Conservation (phyloP, 1,140 invertebrate genomes). For the Drosophila pandora region DNA sequence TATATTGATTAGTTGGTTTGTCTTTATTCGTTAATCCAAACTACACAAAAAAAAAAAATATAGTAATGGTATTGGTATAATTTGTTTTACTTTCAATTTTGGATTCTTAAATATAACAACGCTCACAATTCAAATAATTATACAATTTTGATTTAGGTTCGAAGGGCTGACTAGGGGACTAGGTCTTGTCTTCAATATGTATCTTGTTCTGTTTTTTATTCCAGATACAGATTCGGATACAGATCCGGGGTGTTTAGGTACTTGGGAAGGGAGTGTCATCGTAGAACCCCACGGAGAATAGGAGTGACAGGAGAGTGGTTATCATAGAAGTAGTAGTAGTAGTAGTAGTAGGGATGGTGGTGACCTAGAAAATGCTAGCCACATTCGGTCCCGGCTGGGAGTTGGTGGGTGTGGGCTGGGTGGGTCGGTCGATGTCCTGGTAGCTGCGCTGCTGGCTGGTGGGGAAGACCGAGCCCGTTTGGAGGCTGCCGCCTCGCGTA, state of each 20-base stretch:
- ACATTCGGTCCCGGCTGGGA: conserved; percentile 77
- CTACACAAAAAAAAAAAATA: conserved; percentile 1
- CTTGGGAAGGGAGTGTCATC: conserved; percentile 50
- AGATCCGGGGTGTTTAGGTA: conserved; percentile 36
- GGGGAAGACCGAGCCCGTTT: conserved; percentile 75
- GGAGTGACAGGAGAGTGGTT: neutral
- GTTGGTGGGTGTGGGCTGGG: conserved; percentile 76
- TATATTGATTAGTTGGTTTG: conserved; percentile 27
- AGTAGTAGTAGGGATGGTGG: too few species aligned
- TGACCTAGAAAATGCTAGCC: conserved; percentile 76
- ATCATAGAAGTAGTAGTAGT: neutral
- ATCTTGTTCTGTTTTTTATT: too few species aligned
- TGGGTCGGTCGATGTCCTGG: conserved; percentile 81
- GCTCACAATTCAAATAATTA: neutral
- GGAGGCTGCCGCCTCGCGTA: conserved; percentile 71
- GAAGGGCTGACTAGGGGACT: conserved; percentile 25
- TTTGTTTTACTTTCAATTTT: conserved; percentile 7
- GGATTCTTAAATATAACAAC: neutral
- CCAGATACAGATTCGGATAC: too few species aligned
- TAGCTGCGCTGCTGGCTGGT: conserved; percentile 80
- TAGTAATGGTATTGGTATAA: conserved; percentile 4
- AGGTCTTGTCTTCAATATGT: conserved; percentile 19
- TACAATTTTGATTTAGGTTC: neutral
- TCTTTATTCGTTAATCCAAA: conserved; percentile 43
- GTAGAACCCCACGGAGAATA: neutral